phyloP scores from a whole-genome alignment of 2,113 vertebrate species.

The Colistium nudipinnis region DNA sequence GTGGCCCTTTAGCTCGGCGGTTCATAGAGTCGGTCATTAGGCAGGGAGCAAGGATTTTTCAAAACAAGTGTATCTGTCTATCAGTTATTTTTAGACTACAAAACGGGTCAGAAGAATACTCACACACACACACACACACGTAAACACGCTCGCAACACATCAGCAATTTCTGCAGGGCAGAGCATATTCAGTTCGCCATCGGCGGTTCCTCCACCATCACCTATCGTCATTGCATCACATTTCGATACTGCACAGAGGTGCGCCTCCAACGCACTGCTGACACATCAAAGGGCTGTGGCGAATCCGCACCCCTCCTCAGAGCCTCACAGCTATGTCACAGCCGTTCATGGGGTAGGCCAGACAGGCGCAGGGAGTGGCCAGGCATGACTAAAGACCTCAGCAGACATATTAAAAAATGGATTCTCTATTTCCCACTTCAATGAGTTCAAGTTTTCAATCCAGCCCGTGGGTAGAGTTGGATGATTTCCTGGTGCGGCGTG shows the following conservation, averaged over 20 bases:
- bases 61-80: conserved; percentile 9
- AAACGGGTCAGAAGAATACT: conserved; percentile 19
- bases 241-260: conserved; percentile 73
- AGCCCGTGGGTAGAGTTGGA: conserved; percentile 49
- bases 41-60: conserved; percentile 24
- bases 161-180: conserved; percentile 57
- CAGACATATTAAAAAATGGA: conserved; percentile 70
- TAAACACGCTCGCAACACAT: conserved; percentile 34
- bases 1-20: conserved; percentile 43
- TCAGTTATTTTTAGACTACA: conserved; percentile 29
- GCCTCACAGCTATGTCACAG: conserved; percentile 65
- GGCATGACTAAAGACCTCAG: conserved; percentile 75
- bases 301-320: conserved; percentile 62
- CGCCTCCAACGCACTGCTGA: conserved; percentile 68
- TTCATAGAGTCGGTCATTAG: conserved; percentile 23
- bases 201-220: conserved; percentile 64
- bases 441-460: conserved; percentile 60
- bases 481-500: conserved; percentile 43
- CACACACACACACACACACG: conserved; percentile 6
- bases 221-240: conserved; percentile 70
- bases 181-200: conserved; percentile 67
- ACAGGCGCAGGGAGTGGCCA: conserved; percentile 63
- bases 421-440: conserved; percentile 72
- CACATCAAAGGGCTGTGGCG: conserved; percentile 79
- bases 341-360: conserved; percentile 51